These are phyloP conservation scores for Mycetomoellerius zeteki DNA, from an alignment of 1,140 invertebrate genomes.

Conservation along the genomic window DNA sequence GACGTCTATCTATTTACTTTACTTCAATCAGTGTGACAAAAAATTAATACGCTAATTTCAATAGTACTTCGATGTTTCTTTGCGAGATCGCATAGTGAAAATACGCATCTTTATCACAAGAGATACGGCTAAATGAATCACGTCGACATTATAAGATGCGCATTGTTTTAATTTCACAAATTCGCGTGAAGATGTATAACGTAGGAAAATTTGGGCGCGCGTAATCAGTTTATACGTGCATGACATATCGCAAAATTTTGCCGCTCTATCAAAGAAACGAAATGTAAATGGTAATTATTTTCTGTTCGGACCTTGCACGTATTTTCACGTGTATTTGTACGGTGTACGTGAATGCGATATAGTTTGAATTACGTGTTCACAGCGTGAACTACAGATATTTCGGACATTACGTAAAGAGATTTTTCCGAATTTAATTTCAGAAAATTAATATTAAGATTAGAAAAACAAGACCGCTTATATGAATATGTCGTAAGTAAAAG, in stretches of 20 bases:
- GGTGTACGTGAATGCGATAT: not conserved
- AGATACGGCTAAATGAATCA: not conserved
- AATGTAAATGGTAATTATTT: not conserved
- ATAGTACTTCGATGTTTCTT: not conserved
- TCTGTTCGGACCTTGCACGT: not conserved
- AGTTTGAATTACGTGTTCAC: not conserved
- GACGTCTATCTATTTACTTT: not conserved
- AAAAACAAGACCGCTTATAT: no score
- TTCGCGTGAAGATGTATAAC: not conserved
- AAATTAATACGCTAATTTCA: not conserved
- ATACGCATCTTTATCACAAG: not conserved
- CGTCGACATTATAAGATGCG: not conserved
- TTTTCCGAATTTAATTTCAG: no score
- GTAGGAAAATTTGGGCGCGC: constrained; percentile 5
- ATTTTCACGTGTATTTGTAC: not conserved
- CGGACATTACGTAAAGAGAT: no score
- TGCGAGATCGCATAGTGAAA: not conserved
- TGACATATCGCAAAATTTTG: not conserved
- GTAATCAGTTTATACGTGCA: constrained; percentile 13
- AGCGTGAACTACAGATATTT: not conserved
- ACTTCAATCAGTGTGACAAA: not conserved
- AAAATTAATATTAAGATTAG: no score
- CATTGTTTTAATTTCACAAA: constrained; percentile 15
- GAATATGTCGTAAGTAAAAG: no score
- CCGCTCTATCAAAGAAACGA: not conserved